A percentile compares a stretch with the other conserved stretches of the same genome.
phyloP scores from a whole-genome alignment of 2,888 invertebrate species.

The Neoscelio sp. region DNA sequence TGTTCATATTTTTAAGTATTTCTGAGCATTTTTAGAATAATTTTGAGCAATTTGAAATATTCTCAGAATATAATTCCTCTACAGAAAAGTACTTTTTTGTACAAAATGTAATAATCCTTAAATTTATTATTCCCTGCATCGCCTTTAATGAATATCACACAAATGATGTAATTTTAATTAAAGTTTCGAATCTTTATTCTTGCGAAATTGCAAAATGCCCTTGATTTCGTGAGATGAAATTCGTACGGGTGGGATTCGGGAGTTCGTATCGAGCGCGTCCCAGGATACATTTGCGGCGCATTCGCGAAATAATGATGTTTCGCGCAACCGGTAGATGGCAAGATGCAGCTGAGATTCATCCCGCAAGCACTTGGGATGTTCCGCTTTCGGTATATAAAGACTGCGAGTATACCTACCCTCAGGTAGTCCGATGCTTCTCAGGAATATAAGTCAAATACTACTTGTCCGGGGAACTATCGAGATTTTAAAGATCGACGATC shows the following conservation, averaged over 20 bases:
- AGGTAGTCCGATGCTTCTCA: constrained; percentile 73
- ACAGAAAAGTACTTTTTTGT: no score
- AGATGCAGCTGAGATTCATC: constrained; percentile 37
- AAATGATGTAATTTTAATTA: no score
- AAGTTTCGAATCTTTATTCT: no score
- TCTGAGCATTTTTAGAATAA: no score
- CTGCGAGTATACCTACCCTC: constrained; percentile 5
- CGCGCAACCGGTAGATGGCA: constrained; percentile 38
- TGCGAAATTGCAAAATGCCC: no score
- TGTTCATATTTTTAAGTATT: no score
- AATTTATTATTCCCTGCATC: no score
- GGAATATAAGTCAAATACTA: constrained; percentile 71
- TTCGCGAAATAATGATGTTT: constrained; percentile 13
- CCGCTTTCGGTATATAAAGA: constrained; percentile 66
- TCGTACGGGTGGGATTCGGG: background rate
- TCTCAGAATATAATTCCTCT: no score
- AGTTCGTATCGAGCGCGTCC: constrained; percentile 43
- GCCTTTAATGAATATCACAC: no score
- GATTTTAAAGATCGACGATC: constrained; percentile 69
- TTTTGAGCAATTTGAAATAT: no score
- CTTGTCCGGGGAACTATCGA: constrained; percentile 70
- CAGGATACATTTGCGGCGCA: background rate
- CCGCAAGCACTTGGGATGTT: constrained; percentile 35
- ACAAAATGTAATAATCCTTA: no score
- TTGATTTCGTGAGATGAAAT: constrained; percentile 1